phyloP scores from a whole-genome alignment of 1,140 invertebrate species.

The Drosophila subobscura region DNA sequence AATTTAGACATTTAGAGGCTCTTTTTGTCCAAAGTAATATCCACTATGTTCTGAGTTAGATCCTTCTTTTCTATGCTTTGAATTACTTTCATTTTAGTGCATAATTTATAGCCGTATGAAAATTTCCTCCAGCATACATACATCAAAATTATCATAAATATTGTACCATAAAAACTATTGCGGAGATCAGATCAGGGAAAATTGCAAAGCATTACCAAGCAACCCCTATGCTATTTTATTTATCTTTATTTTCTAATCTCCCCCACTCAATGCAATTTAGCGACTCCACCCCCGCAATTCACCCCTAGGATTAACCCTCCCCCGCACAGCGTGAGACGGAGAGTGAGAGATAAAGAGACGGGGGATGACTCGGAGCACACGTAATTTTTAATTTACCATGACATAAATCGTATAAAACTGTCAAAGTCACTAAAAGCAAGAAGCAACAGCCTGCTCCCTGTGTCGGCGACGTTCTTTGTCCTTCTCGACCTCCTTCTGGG shows the following conservation, averaged over 20 bases:
- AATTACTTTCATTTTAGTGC: not conserved
- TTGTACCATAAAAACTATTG: slow-evolving; percentile 28
- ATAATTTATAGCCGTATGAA: no score
- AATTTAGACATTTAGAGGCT: not conserved
- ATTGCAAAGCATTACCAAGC: slow-evolving; percentile 4
- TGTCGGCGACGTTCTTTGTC: slow-evolving; percentile 35
- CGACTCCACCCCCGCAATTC: slow-evolving; percentile 16
- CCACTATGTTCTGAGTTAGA: no score
- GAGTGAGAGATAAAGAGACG: slow-evolving; percentile 9
- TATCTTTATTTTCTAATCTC: slow-evolving; percentile 54
- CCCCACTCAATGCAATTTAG: slow-evolving; percentile 14
- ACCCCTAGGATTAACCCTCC: slow-evolving; percentile 26
- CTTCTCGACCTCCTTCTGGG: slow-evolving; percentile 32
- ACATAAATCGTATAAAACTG: slow-evolving; percentile 82
- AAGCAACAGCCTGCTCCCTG: slow-evolving; percentile 64
- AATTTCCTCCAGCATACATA: slow-evolving; percentile 2
- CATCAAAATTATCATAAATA: slow-evolving; percentile 25
- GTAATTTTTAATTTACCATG: slow-evolving; percentile 81
- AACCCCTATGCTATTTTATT: slow-evolving; percentile 15
- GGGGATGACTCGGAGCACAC: slow-evolving; percentile 45
- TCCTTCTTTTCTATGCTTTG: not conserved
- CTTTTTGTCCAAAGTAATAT: no score
- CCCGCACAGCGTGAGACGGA: not conserved
- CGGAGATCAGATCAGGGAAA: slow-evolving; percentile 6
- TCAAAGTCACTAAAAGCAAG: slow-evolving; percentile 79